Evolutionary conservation across 2,888 invertebrate species (phyloP).

Genomic region (Spisula solida): DNA sequence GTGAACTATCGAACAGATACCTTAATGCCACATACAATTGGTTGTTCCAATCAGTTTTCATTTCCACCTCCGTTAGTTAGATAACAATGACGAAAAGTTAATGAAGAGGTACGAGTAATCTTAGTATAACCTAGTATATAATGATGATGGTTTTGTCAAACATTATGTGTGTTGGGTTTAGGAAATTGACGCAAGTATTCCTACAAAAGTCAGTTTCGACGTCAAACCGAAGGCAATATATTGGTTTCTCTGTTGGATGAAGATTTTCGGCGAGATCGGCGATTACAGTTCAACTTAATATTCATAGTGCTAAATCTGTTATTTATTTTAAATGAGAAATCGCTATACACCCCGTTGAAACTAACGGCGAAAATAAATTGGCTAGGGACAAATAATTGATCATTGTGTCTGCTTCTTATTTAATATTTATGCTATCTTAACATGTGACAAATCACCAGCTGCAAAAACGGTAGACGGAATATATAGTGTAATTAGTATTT

Average conservation of each 20-base stretch:
- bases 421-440: not conserved
- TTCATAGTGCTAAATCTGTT: constrained; percentile 13
- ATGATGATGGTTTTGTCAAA: too few species aligned
- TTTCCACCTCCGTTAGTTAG: too few species aligned
- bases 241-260: not conserved
- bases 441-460: not conserved
- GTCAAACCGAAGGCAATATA: not conserved
- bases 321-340: not conserved
- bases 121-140: too few species aligned
- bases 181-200: not conserved
- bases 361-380: constrained; percentile 18
- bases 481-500: not conserved
- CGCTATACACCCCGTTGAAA: not conserved
- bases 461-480: not conserved
- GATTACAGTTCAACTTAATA: not conserved
- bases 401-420: not conserved
- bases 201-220: not conserved
- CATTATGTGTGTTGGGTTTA: too few species aligned
- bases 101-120: too few species aligned
- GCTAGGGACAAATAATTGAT: not conserved
- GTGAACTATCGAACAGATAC: too few species aligned
- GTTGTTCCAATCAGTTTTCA: too few species aligned
- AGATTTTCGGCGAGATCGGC: not conserved
- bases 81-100: too few species aligned
- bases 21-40: too few species aligned